phyloP scores from a whole-genome alignment of 2,797 vertebrate genomes.

The Oceanodroma leucorhoa region DNA sequence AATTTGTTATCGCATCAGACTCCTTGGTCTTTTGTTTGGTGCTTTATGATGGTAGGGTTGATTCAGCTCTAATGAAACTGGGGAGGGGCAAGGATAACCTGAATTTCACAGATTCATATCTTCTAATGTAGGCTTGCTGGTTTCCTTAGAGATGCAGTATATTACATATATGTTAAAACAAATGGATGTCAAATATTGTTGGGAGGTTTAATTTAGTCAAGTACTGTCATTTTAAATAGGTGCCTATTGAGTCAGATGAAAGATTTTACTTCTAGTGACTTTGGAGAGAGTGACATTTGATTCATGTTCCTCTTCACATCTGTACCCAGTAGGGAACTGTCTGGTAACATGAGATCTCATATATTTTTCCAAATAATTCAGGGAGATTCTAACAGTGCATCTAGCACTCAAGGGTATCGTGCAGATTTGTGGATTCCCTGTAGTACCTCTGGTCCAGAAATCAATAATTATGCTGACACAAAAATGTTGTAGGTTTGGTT shows the following conservation, averaged over 20 bases:
- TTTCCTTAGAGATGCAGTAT: background rate
- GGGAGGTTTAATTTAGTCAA: background rate
- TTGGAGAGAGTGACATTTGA: background rate
- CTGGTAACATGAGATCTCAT: fast-evolving
- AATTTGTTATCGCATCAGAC: background rate
- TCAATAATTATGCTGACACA: background rate
- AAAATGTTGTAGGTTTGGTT: background rate
- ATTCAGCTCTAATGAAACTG: background rate
- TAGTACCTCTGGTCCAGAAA: background rate
- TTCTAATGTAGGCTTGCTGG: background rate
- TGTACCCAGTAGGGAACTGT: background rate
- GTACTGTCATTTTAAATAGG: background rate
- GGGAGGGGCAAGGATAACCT: background rate
- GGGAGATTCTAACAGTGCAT: background rate
- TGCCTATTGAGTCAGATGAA: background rate
- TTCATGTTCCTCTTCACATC: background rate
- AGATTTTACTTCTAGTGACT: background rate
- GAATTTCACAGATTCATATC: background rate
- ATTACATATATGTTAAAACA: background rate
- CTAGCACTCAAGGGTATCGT: background rate
- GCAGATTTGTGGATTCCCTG: background rate
- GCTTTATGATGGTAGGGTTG: background rate
- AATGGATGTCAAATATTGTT: background rate
- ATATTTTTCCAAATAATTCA: background rate
- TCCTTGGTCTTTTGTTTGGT: background rate